These are phyloP conservation scores for Cerastis rubricosa DNA, from an alignment of 2,888 invertebrate species.

Conservation along the genomic window DNA sequence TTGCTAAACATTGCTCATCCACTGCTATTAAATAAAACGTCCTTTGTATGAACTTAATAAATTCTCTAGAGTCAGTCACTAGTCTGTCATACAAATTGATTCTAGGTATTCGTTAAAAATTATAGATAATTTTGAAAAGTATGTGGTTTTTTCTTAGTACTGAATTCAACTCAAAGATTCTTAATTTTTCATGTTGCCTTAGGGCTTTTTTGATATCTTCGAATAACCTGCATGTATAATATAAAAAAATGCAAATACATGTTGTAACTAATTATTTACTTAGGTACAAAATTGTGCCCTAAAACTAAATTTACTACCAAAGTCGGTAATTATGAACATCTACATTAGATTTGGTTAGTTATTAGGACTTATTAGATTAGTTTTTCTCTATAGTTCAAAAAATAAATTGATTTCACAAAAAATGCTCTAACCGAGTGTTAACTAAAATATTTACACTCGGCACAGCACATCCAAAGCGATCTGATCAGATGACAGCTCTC, in stretches of 20 bases:
- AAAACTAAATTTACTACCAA: neutral
- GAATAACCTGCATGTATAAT: neutral
- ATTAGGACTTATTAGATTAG: neutral
- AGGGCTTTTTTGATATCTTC: neutral
- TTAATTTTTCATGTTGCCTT: neutral
- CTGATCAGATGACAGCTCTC: too few relatives aligned
- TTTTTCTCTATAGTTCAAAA: too few relatives aligned
- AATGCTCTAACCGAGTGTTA: neutral
- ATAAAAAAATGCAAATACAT: neutral
- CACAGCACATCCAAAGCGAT: neutral
- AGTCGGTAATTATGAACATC: neutral
- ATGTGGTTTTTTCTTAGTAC: neutral
- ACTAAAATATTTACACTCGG: too few relatives aligned
- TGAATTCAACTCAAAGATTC: neutral
- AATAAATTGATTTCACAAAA: too few relatives aligned
- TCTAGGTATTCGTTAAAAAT: neutral
- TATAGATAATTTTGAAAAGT: neutral
- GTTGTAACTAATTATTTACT: neutral
- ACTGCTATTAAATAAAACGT: slow-evolving; percentile 54
- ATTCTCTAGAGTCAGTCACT: slow-evolving; percentile 2
- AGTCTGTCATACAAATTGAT: neutral
- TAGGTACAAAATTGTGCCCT: neutral
- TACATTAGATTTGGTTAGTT: neutral
- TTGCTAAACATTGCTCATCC: slow-evolving; percentile 75
- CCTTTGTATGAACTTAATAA: slow-evolving; percentile 2